These are phyloP conservation scores for Cercopithecus hamlyni DNA, from an alignment of 2,797 vertebrate species.

Conservation along the genomic window DNA sequence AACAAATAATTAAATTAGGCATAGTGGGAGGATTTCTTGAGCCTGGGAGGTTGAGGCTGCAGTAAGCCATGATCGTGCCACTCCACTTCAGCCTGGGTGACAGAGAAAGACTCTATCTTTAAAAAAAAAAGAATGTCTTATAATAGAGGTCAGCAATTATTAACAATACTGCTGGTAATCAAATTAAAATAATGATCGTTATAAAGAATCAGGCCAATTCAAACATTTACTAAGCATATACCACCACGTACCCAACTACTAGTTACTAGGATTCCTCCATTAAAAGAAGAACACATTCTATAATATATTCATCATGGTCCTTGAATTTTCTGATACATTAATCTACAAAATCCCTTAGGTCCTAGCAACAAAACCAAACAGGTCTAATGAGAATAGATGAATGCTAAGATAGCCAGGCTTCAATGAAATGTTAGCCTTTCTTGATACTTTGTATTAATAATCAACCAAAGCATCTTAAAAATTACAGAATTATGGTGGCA, in stretches of 20 bases:
- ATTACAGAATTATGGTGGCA: neutral
- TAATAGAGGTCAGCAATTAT: neutral
- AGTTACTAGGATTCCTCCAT: neutral
- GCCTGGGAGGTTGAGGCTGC: neutral
- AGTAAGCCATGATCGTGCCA: neutral
- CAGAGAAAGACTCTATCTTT: neutral
- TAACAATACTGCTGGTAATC: neutral
- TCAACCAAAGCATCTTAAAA: neutral
- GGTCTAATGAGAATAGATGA: neutral
- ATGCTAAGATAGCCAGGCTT: neutral
- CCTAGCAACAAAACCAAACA: slow-evolving; percentile 6
- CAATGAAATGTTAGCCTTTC: neutral
- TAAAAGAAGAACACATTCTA: neutral
- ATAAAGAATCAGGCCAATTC: neutral
- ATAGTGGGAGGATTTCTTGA: neutral
- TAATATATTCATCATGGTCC: neutral
- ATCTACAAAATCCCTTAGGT: neutral
- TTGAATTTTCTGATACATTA: neutral
- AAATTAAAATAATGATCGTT: neutral
- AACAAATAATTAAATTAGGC: neutral
- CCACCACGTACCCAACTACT: neutral
- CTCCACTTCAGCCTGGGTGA: neutral
- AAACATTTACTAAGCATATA: neutral
- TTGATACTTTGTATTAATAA: slow-evolving; percentile 4
- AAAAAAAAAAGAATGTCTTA: neutral